Evolutionary conservation across 2,888 invertebrate species (phyloP).

Genomic region (Siphlonurus alternatus): DNA sequence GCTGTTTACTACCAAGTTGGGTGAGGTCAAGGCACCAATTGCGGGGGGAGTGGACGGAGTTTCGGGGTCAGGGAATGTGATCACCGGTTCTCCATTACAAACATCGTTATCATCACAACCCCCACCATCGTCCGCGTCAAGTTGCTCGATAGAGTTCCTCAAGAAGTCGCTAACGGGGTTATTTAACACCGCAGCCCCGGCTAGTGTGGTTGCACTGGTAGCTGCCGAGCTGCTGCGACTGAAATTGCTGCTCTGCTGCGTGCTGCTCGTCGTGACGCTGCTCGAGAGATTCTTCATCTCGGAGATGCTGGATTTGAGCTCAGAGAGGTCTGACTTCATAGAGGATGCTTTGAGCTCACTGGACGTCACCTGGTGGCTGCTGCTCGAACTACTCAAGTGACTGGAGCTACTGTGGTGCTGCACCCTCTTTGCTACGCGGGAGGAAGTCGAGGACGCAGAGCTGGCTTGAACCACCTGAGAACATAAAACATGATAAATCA

Average conservation of each 20-base stretch:
- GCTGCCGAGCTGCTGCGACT: conserved; percentile 13
- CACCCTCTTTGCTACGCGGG: conserved; percentile 3
- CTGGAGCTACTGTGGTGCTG: conserved; percentile 1
- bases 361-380: conserved; percentile 25
- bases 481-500: neutral
- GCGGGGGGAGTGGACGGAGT: conserved; percentile 43
- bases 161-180: conserved; percentile 30
- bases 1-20: conserved; percentile 19
- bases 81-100: conserved; percentile 40
- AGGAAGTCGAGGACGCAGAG: neutral
- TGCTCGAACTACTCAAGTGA: neutral
- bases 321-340: conserved; percentile 61
- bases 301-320: conserved; percentile 67
- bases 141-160: conserved; percentile 59
- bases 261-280: conserved; percentile 9
- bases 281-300: conserved; percentile 61
- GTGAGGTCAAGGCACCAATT: conserved; percentile 23
- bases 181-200: conserved; percentile 5
- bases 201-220: conserved; percentile 10
- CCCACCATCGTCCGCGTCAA: conserved; percentile 22
- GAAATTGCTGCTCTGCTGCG: conserved; percentile 12
- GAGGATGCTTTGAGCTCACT: conserved; percentile 69
- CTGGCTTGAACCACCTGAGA: neutral
- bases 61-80: conserved; percentile 67
- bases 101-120: conserved; percentile 28